Evolutionary conservation across 2,113 vertebrate genomes (phyloP).

Genomic region (Morphnarchus princeps): DNA sequence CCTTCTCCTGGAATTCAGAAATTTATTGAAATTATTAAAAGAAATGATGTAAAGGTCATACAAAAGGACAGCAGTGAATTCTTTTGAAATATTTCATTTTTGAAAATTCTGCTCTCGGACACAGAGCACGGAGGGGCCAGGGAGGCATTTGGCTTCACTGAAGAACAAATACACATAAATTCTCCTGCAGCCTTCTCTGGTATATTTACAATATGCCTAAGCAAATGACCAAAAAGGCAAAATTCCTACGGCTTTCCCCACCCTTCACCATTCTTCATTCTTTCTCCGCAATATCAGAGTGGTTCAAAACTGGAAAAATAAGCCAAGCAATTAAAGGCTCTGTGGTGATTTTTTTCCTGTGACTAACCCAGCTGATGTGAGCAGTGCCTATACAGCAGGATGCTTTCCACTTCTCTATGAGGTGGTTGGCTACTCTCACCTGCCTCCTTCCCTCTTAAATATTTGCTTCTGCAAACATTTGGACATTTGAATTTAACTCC

Average conservation of each 20-base stretch:
- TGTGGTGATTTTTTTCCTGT: not conserved
- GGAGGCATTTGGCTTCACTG: not conserved
- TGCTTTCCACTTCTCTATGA: not conserved
- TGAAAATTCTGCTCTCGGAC: not conserved
- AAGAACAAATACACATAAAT: not conserved
- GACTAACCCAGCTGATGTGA: not conserved
- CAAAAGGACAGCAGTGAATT: not conserved
- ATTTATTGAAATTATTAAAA: not conserved
- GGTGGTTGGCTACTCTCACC: not conserved
- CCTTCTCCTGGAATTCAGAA: not conserved
- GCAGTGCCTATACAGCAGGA: fast-evolving
- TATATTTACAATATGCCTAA: not conserved
- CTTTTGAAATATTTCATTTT: not conserved
- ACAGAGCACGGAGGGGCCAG: not conserved
- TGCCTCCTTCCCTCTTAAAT: not conserved
- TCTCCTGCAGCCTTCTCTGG: not conserved
- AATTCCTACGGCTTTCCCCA: not conserved
- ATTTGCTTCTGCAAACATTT: not conserved
- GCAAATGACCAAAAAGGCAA: not conserved
- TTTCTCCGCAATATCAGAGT: not conserved
- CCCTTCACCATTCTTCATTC: not conserved
- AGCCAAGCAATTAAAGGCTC: not conserved
- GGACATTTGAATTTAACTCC: not conserved
- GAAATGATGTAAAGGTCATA: not conserved
- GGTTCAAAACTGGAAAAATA: not conserved